phyloP scores from a whole-genome alignment of 2,888 invertebrate species.

The Apamea crenata region DNA sequence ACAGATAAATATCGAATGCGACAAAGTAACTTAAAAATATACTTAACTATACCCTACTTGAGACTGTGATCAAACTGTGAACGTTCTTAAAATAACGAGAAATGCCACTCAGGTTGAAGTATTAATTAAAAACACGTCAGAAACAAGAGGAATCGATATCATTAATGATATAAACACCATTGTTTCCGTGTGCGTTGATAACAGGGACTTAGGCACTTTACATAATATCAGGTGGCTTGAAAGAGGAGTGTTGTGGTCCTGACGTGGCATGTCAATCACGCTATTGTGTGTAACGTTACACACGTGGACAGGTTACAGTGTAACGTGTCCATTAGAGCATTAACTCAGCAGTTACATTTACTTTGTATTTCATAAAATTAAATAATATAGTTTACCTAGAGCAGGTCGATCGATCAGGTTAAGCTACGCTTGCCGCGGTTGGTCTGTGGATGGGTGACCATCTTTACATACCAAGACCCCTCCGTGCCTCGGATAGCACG shows the following conservation, averaged over 20 bases:
- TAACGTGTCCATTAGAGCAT: conserved; percentile 4
- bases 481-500: no score
- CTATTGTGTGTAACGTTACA: conserved; percentile 9
- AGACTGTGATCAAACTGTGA: no score
- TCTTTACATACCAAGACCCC: no score
- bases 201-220: background rate
- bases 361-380: background rate
- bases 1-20: no score
- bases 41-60: no score
- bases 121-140: background rate
- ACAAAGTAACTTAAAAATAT: no score
- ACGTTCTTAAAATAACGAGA: no score
- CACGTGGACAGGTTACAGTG: no score
- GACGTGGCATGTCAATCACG: background rate
- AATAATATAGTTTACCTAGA: no score
- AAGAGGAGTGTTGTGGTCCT: background rate
- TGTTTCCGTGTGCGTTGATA: background rate
- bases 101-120: background rate
- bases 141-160: background rate
- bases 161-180: background rate
- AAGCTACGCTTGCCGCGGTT: no score
- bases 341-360: background rate
- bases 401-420: no score
- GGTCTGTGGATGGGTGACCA: no score
- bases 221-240: conserved; percentile 2